Evolutionary conservation across 2,113 vertebrate species (phyloP).

Genomic region (Lepus americanus): DNA sequence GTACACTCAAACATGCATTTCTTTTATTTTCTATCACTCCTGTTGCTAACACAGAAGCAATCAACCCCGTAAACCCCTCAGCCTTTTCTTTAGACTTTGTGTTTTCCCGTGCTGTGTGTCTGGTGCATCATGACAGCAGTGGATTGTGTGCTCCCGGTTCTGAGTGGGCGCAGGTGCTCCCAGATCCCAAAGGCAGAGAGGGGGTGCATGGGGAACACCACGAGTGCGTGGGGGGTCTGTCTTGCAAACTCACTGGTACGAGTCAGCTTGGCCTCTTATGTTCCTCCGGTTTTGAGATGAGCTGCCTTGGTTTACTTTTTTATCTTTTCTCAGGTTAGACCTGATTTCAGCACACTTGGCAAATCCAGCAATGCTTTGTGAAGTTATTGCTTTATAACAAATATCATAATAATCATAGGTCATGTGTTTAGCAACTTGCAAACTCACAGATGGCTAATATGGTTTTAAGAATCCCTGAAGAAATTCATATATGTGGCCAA

Average conservation of each 20-base stretch:
- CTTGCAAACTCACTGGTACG: background rate
- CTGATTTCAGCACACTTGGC: background rate
- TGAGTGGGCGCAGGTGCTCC: rapidly evolving
- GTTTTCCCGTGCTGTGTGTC: background rate
- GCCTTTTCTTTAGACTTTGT: background rate
- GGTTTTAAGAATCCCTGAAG: conserved; percentile 20
- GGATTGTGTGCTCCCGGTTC: rapidly evolving
- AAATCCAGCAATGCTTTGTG: background rate
- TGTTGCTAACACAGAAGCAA: background rate
- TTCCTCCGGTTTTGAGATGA: background rate
- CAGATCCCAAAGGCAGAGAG: rapidly evolving
- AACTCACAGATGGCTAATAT: background rate
- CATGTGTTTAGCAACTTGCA: background rate
- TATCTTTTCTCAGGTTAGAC: background rate
- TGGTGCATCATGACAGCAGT: rapidly evolving
- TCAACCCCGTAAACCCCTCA: no score
- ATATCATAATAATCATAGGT: background rate
- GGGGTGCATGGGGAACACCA: rapidly evolving
- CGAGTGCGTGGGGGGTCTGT: background rate
- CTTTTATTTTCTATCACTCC: background rate
- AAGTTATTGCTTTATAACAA: background rate
- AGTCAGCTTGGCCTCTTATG: background rate
- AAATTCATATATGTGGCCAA: background rate
- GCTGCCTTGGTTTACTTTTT: background rate
- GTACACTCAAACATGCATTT: background rate